Evolutionary conservation across 2,888 invertebrate species (phyloP), one percentile per base, ranked within the genome.

Genomic region (Nycteola revayana): DNA sequence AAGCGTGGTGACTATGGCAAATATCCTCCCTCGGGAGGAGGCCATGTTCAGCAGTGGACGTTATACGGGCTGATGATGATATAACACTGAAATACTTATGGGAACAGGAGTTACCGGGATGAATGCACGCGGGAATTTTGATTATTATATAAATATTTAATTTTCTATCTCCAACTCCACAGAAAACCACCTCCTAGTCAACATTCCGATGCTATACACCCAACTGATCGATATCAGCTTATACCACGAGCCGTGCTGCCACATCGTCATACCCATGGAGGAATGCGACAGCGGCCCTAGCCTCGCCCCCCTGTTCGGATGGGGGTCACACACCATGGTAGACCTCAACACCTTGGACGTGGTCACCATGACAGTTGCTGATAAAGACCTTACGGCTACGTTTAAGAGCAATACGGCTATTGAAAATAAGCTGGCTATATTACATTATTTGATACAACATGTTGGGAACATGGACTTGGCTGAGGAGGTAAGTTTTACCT

Each of bases 151-250:
- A n/a, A n/a, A n/a, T n/a, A n/a, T n/a, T n/a, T n/a, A n/a, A n/a
- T n/a, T n/a, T n/a, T n/a, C n/a, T n/a, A 9, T 9, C 14, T 18
- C 6, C 10, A 17, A 5, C 8, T 20, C 58, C 44, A 37, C 83
- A 94, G 94, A 94, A 47, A 94, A 95, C 68, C 94, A 95, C 58
- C 91, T 97, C 67, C 76, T 96, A 20, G 95, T 97, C 1, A 93
- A 94, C 62, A 93, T 95, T 10, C 95, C 96, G 7, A 95, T 94
- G 65, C 89, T 95, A 17, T 97, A 96, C 80, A 93, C 94, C 0
- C 96, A 97, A 66, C 81, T 97, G 11, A 84, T 97, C 32, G 97
- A 97, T 82, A 93, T 96, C 28, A 95, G 96, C 2, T 83, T 94
- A 6, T 91, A 92, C 59, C 96, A 96, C 75, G 96, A 96, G 69